Percentiles rank a stretch among this genome's conserved stretches.
These are phyloP conservation scores for Melanerpes aurifrons DNA, from an alignment of 2,113 vertebrate genomes.

Conservation along the genomic window DNA sequence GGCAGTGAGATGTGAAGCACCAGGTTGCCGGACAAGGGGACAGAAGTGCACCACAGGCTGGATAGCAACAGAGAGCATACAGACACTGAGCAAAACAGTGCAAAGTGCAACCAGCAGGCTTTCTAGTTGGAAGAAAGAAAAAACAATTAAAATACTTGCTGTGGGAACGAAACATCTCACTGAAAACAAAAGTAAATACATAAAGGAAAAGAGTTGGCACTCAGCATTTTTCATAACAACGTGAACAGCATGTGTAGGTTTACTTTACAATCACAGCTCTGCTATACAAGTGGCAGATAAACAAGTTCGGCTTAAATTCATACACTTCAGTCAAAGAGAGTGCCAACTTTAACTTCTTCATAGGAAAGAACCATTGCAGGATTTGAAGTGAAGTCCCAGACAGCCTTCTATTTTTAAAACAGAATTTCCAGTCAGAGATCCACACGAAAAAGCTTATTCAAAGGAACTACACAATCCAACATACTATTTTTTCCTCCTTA, in stretches of 20 bases:
- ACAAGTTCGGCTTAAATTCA: not conserved
- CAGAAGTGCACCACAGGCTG: fast-evolving
- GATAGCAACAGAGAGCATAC: too few relatives aligned
- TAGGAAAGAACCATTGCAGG: not conserved
- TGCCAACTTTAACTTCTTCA: not conserved
- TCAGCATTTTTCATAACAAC: not conserved
- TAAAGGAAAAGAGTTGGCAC: fast-evolving
- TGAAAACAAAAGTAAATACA: not conserved
- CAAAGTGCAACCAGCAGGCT: not conserved
- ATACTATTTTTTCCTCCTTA: not conserved
- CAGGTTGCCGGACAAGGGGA: not conserved
- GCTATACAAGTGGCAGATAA: not conserved
- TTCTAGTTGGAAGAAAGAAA: not conserved
- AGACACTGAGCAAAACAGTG: fast-evolving
- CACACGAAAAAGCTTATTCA: not conserved
- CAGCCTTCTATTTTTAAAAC: not conserved
- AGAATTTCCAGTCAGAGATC: not conserved
- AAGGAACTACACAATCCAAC: not conserved
- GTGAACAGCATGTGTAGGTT: fast-evolving
- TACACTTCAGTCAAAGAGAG: not conserved
- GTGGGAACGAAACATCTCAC: not conserved
- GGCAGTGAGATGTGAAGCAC: too few relatives aligned
- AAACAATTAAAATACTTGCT: not conserved
- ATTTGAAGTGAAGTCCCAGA: not conserved
- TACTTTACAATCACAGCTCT: not conserved